A percentile compares a stretch with the other conserved stretches of the same genome.
Conservation (phyloP, 2,888 invertebrate species). For the Agelastica alni region DNA sequence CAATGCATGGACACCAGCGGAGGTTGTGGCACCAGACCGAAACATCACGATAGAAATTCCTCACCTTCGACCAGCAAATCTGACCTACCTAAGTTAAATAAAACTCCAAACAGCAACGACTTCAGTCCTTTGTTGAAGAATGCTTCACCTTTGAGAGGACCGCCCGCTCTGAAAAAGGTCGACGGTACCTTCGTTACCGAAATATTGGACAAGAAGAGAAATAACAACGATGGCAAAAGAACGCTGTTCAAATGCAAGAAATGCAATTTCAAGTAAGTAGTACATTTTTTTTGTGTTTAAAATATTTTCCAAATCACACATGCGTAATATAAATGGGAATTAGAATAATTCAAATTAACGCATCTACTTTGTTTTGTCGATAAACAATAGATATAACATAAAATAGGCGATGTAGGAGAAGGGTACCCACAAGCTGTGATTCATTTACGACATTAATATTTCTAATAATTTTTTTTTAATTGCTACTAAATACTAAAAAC, state of each 20-base stretch:
- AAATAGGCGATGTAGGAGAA: too few relatives aligned
- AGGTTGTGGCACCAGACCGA: slow-evolving; percentile 53
- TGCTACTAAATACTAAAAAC: too few relatives aligned
- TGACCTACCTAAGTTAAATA: slow-evolving; percentile 45
- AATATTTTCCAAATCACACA: too few relatives aligned
- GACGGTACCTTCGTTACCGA: slow-evolving; percentile 58
- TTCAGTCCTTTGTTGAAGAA: slow-evolving; percentile 45
- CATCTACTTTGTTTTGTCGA: too few relatives aligned
- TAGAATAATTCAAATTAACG: too few relatives aligned
- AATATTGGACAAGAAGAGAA: slow-evolving; percentile 55
- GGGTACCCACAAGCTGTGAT: too few relatives aligned
- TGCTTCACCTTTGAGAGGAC: slow-evolving; percentile 51
- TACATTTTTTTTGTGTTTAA: too few relatives aligned
- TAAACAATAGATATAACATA: too few relatives aligned
- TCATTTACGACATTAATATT: too few relatives aligned
- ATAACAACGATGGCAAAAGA: slow-evolving; percentile 65
- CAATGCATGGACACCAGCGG: slow-evolving; percentile 53
- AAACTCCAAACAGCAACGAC: slow-evolving; percentile 43
- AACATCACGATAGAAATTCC: slow-evolving; percentile 45
- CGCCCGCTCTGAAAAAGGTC: slow-evolving; percentile 65
- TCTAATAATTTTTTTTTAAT: too few relatives aligned
- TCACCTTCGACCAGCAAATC: slow-evolving; percentile 40
- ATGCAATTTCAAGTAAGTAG: slow-evolving; percentile 81
- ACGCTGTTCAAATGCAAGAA: slow-evolving; percentile 89
- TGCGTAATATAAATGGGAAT: too few relatives aligned